Conservation (phyloP, 2,797 vertebrate genomes). For the Melanotaenia pygmaea region DNA sequence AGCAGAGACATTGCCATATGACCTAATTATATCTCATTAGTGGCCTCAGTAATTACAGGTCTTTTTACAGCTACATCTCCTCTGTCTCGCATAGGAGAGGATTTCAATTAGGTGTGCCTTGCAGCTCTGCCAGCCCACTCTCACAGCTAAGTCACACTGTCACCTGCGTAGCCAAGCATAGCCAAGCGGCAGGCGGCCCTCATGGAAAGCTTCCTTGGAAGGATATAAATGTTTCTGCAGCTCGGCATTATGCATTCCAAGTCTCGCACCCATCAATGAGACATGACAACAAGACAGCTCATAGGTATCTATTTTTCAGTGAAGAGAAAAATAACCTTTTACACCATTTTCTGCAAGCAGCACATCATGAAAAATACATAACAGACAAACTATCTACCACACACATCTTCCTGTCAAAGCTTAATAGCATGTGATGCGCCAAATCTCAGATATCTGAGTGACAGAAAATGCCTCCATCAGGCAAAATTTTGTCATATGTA, state of each 20-base stretch:
- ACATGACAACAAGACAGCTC: conserved; percentile 58
- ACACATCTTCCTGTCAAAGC: conserved; percentile 32
- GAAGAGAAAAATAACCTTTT: conserved; percentile 49
- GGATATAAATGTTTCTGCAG: conserved; percentile 12
- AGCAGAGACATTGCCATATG: conserved; percentile 69
- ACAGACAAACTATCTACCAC: conserved; percentile 45
- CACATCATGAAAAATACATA: conserved; percentile 67
- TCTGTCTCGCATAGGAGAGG: conserved; percentile 60
- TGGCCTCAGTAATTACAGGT: conserved; percentile 74
- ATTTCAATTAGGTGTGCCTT: conserved; percentile 74
- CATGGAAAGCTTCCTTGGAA: conserved; percentile 26
- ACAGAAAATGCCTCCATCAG: conserved; percentile 49
- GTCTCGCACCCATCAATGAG: conserved; percentile 49
- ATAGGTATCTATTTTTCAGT: conserved; percentile 20
- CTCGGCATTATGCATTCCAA: conserved; percentile 52
- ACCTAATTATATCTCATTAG: conserved; percentile 81
- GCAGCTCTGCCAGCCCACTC: conserved; percentile 48
- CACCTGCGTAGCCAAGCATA: conserved; percentile 68
- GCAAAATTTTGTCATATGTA: conserved; percentile 35
- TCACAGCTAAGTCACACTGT: conserved; percentile 57
- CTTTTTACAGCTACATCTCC: conserved; percentile 69
- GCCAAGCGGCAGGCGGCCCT: conserved; percentile 33
- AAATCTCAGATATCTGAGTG: conserved; percentile 30
- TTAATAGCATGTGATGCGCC: conserved; percentile 47
- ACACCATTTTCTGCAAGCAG: conserved; percentile 38